These are phyloP conservation scores for Mizuhopecten yessoensis DNA, from an alignment of 1,140 invertebrate species.

Conservation along the genomic window DNA sequence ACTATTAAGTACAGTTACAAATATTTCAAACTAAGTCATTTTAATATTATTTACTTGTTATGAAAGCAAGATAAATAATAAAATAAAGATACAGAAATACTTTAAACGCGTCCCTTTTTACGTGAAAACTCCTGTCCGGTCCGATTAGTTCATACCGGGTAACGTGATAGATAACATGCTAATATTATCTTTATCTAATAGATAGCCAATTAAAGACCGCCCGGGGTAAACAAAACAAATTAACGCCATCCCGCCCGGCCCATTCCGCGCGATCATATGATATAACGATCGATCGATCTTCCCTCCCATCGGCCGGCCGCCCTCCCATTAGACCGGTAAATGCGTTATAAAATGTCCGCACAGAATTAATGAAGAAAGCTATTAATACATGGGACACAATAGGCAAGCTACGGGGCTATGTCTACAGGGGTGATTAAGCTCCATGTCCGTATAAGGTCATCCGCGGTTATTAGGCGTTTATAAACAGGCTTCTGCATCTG, in stretches of 20 bases:
- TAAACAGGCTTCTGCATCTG: not conserved
- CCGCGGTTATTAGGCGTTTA: not conserved
- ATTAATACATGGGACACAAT: not conserved
- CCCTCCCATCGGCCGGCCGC: not conserved
- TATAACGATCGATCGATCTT: not conserved
- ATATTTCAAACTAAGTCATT: not conserved
- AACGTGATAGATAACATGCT: constrained; percentile 11
- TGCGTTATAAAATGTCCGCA: not conserved
- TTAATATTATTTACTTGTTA: too few species aligned
- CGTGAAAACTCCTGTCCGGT: not conserved
- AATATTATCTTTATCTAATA: constrained; percentile 36
- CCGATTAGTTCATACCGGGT: not conserved
- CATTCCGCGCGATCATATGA: constrained; percentile 8
- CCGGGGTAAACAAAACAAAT: constrained; percentile 33
- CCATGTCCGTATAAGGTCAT: not conserved
- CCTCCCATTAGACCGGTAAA: constrained; percentile 20
- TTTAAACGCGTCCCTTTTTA: too few species aligned
- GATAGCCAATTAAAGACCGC: constrained; percentile 32
- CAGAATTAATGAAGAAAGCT: not conserved
- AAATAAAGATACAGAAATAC: too few species aligned
- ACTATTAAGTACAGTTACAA: too few species aligned
- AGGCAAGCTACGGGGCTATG: not conserved
- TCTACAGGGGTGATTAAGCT: not conserved
- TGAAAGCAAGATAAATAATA: too few species aligned
- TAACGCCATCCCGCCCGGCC: not conserved